Evolutionary conservation across 2,113 vertebrate genomes (phyloP), one percentile per base, ranked within the genome.

Genomic region (Chauna torquata): DNA sequence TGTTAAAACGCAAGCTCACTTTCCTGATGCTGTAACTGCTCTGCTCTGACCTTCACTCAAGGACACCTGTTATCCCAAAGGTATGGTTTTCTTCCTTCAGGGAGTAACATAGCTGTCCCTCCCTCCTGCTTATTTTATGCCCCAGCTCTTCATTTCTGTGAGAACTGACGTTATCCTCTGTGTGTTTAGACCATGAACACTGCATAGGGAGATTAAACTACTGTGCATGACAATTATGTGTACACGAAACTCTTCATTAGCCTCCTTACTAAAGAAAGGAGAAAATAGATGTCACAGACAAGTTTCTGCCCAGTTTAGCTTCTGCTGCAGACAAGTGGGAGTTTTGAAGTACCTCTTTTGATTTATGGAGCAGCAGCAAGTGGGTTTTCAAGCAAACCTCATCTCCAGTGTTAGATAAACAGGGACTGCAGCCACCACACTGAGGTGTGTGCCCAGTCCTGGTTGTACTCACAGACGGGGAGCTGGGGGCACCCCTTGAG

Each of bases 171-270:
- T 80, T 89, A 72, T 42, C 68, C 86, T 72, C 49, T 69, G 55
- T 82, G 79, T 92, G 76, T 93, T 92, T 89, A 82, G 88, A 92
- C 91, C 38, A 62, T 2, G 28, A 89, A 54, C 27, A 36, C 40
- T 0, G 9, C 66, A 44, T 38, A 44, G 70, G 72, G 77, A 95
- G 52, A 84, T 79, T 82, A 91, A 95, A 82, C 58, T 85, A 34
- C 89, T 16, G 70, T 86, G 79, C 81, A 27, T 82, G 94, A 94
- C 80, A 92, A 82, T 91, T 92, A 94, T 24, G 58, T 62, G 89
- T 95, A 77, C 59, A 3, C 82, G 89, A 92, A 97, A 92, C 89
- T 97, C 91, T 92, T 97, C 86, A 95, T 95, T 94, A 92, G 83
- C 77, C 45, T 72, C 62, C 0, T 0, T 55, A 32, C 40, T 89